A percentile compares a stretch with the other conserved stretches of the same genome.
These are phyloP conservation scores for Arion vulgaris DNA, from an alignment of 1,140 invertebrate species.

Conservation along the genomic window DNA sequence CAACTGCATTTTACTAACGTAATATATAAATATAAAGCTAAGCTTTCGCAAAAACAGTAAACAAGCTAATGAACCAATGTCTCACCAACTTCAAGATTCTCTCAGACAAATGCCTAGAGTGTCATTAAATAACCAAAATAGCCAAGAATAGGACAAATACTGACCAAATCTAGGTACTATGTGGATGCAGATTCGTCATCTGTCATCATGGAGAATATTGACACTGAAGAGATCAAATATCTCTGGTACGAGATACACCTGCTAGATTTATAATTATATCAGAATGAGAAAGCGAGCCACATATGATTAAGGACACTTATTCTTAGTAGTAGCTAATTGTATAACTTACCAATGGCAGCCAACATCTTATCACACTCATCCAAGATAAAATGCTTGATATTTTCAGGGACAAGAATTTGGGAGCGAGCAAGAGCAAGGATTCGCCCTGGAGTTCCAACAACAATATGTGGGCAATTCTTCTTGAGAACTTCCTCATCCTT, in stretches of 20 bases:
- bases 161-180: not conserved
- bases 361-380: conserved; percentile 99
- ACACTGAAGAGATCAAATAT: too few relatives aligned
- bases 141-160: not conserved
- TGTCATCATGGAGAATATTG: conserved; percentile 26
- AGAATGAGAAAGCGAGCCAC: too few relatives aligned
- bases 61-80: too few relatives aligned
- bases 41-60: too few relatives aligned
- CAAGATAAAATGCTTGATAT: conserved; percentile 97
- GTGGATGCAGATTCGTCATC: conserved; percentile 23
- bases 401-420: conserved; percentile 90
- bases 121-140: conserved; percentile 1
- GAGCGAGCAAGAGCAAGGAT: conserved; percentile 92
- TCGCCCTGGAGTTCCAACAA: conserved; percentile 97
- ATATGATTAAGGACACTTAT: too few relatives aligned
- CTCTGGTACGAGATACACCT: too few relatives aligned
- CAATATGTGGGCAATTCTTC: conserved; percentile 95
- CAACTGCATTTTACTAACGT: too few relatives aligned
- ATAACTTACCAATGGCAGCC: conserved; percentile 87
- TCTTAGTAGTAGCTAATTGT: too few relatives aligned
- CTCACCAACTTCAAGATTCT: too few relatives aligned
- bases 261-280: too few relatives aligned
- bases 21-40: too few relatives aligned
- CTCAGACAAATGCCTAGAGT: conserved; percentile 32
- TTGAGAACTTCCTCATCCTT: conserved; percentile 97